Evolutionary conservation across 1,140 invertebrate genomes (phyloP).

Genomic region (Pectinophora gossypiella): DNA sequence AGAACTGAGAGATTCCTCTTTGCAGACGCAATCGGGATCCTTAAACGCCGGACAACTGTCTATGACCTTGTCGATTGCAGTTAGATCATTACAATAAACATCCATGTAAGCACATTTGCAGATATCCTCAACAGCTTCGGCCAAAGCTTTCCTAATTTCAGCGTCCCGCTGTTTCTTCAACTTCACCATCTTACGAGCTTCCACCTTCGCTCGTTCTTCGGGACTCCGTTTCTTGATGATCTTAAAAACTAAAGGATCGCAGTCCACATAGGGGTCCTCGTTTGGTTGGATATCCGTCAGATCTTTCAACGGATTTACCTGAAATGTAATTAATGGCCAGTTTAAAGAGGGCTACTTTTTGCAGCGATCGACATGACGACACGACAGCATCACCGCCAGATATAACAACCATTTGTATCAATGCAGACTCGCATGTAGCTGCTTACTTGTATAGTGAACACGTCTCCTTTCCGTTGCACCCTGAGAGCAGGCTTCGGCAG

Average conservation of each 20-base stretch:
- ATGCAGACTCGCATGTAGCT: too few species aligned
- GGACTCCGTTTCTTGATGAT: conserved; percentile 74
- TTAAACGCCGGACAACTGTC: conserved; percentile 63
- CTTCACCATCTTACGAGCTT: conserved; percentile 63
- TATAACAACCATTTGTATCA: conserved; percentile 6
- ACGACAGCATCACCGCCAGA: too few species aligned
- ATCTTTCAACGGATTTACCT: conserved; percentile 76
- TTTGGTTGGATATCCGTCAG: conserved; percentile 64
- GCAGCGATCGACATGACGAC: too few species aligned
- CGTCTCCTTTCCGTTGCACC: conserved; percentile 75
- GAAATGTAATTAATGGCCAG: too few species aligned
- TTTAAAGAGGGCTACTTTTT: too few species aligned
- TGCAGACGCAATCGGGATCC: conserved; percentile 60
- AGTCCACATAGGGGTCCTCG: conserved; percentile 77
- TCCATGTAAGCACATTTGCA: conserved; percentile 73
- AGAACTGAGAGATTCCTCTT: conserved; percentile 58
- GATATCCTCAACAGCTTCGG: conserved; percentile 64
- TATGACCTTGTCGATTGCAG: conserved; percentile 63
- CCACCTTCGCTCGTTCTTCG: conserved; percentile 62
- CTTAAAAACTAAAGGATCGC: conserved; percentile 76
- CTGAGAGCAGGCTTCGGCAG: conserved; percentile 73
- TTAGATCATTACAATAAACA: conserved; percentile 66
- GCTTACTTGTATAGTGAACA: conserved; percentile 73
- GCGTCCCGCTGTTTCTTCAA: conserved; percentile 59
- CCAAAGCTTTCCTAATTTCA: conserved; percentile 60